Evolutionary conservation across 2,113 vertebrate genomes (phyloP).

Genomic region (Jacana jacana): DNA sequence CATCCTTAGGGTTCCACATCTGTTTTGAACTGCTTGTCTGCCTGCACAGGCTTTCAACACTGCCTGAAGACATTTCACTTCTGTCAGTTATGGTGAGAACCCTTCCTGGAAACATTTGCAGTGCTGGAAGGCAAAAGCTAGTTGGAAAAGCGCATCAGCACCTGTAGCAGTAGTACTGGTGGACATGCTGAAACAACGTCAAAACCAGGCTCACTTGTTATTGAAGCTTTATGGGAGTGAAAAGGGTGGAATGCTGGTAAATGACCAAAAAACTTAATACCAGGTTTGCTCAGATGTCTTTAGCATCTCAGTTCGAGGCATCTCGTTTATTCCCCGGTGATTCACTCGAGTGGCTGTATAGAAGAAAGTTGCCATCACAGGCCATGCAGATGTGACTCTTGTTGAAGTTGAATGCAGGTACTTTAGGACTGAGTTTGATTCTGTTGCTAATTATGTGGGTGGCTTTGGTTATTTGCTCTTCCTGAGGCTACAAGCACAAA

Average conservation of each 20-base stretch:
- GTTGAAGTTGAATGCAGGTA: neutral
- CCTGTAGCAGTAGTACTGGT: neutral
- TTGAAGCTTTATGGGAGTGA: neutral
- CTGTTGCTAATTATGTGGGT: rapidly evolving
- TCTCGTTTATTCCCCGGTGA: neutral
- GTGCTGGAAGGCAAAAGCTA: neutral
- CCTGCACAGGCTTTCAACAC: neutral
- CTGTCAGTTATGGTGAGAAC: neutral
- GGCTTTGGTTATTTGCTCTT: neutral
- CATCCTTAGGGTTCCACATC: neutral
- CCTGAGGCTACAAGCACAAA: neutral
- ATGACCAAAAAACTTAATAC: neutral
- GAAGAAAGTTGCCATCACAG: neutral
- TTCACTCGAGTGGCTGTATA: neutral
- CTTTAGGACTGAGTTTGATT: neutral
- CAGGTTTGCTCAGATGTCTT: neutral
- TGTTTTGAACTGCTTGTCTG: neutral
- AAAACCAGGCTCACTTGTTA: neutral
- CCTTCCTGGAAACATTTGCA: neutral
- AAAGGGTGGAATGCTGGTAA: neutral
- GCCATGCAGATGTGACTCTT: neutral
- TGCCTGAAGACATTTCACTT: neutral
- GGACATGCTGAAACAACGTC: neutral
- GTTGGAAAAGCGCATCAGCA: neutral
- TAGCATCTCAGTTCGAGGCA: neutral